Percentiles rank a stretch among this genome's conserved stretches.
These are phyloP conservation scores for Drosophila imparisetae DNA, from an alignment of 2,888 invertebrate genomes.

Conservation along the genomic window DNA sequence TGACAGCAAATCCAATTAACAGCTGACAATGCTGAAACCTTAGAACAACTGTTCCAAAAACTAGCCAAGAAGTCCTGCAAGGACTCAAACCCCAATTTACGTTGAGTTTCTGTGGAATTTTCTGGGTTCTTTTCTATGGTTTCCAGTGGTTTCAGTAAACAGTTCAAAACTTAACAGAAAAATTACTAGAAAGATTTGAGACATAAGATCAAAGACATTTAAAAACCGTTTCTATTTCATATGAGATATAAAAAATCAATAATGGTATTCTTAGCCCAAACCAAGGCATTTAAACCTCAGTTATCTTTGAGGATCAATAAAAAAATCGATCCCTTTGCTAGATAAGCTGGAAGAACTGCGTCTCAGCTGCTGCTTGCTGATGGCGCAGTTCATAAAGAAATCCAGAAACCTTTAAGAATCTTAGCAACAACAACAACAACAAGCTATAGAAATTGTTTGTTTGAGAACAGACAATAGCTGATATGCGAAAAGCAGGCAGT, in stretches of 20 bases:
- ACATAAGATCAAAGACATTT: background rate
- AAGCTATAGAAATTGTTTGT: slow-evolving; percentile 22
- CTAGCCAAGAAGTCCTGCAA: slow-evolving; percentile 23
- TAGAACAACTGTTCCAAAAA: slow-evolving; percentile 9
- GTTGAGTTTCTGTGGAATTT: slow-evolving; percentile 7
- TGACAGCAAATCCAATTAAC: slow-evolving; percentile 37
- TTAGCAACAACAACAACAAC: background rate
- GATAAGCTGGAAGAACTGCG: slow-evolving; percentile 18
- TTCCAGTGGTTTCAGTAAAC: slow-evolving; percentile 23
- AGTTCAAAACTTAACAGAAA: background rate
- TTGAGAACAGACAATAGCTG: slow-evolving; percentile 27
- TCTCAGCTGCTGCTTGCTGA: slow-evolving; percentile 10
- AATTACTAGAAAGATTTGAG: background rate
- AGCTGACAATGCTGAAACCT: slow-evolving; percentile 6
- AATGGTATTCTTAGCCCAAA: background rate
- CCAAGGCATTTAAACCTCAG: background rate
- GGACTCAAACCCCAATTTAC: background rate
- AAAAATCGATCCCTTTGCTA: background rate
- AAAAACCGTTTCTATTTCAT: background rate
- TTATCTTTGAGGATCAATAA: slow-evolving; percentile 14
- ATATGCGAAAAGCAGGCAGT: slow-evolving; percentile 34
- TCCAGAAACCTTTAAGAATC: slow-evolving; percentile 3
- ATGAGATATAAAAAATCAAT: background rate
- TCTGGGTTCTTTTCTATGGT: slow-evolving; percentile 27
- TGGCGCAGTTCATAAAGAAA: slow-evolving; percentile 19